Conservation (phyloP, 2,888 invertebrate genomes). For the Noctua fimbriata region DNA sequence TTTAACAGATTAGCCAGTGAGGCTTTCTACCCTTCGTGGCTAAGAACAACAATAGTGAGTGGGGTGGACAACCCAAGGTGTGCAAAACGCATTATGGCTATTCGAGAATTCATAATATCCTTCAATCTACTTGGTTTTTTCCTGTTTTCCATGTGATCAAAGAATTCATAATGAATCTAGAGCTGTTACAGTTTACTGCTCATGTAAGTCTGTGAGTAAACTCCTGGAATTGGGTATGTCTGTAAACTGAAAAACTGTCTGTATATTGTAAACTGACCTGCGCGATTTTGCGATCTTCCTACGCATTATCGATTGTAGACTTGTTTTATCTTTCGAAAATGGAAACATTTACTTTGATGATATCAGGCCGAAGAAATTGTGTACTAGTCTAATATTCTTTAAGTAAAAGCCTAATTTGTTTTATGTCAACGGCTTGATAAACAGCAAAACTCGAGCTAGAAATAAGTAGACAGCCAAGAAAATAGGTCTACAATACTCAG, state of each 20-base stretch:
- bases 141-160: background rate
- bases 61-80: background rate
- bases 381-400: background rate
- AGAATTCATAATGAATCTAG: background rate
- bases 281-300: constrained; percentile 26
- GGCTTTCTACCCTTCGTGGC: background rate
- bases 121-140: background rate
- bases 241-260: background rate
- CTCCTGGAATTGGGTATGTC: constrained; percentile 3
- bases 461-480: constrained; percentile 5
- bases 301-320: constrained; percentile 30
- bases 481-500: constrained; percentile 24
- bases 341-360: background rate
- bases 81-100: background rate
- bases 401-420: background rate
- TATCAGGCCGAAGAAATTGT: background rate
- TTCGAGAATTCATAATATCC: background rate
- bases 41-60: background rate
- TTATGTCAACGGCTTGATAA: background rate
- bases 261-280: constrained; percentile 37
- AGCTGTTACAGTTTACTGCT: background rate
- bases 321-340: background rate
- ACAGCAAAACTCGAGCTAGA: background rate
- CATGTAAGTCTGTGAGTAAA: constrained; percentile 13
- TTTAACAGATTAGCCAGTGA: background rate